Percentiles rank a stretch among this genome's conserved stretches.
Evolutionary conservation across 2,888 invertebrate species (phyloP).

Genomic region (Escarpia spicata): DNA sequence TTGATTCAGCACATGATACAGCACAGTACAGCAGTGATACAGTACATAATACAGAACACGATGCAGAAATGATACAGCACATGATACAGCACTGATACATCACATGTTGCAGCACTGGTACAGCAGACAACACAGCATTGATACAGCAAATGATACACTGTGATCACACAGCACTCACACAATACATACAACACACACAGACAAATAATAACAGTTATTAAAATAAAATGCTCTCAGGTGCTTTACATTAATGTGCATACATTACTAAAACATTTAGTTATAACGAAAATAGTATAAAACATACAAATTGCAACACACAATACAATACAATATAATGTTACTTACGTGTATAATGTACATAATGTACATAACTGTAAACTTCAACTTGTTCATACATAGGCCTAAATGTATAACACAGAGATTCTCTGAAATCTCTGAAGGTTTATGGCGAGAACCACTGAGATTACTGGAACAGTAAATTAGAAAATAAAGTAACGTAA

Average conservation of each 20-base stretch:
- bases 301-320: too few species aligned
- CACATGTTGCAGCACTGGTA: not conserved
- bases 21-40: not conserved
- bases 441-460: too few species aligned
- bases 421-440: too few species aligned
- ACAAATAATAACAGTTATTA: not conserved
- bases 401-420: too few species aligned
- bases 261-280: not conserved
- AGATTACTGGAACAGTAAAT: too few species aligned
- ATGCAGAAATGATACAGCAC: not conserved
- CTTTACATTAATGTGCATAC: not conserved
- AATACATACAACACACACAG: not conserved
- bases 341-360: too few species aligned
- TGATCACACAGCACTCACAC: not conserved
- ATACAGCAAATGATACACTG: not conserved
- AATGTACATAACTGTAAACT: not conserved
- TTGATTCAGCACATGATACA: not conserved
- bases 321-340: too few species aligned
- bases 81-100: not conserved
- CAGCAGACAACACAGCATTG: not conserved
- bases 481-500: not conserved
- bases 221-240: too few species aligned
- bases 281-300: too few species aligned
- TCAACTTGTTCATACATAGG: too few species aligned
- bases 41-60: not conserved